Base-by-base conservation (phyloP, 2,113 vertebrate genomes). In the Semicossyphus pulcher region DNA sequence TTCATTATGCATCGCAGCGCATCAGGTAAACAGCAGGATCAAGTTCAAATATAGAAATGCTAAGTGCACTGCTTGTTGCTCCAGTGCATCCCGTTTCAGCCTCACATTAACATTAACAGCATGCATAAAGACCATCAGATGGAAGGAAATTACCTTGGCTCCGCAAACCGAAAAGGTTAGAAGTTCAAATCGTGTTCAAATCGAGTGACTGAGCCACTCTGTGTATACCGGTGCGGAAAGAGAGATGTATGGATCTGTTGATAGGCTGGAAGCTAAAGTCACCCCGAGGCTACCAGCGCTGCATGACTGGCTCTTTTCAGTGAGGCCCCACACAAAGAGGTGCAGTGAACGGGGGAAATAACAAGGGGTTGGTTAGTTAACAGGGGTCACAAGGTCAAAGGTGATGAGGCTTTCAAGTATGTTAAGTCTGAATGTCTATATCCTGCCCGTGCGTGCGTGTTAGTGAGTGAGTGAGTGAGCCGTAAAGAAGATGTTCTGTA, bases 341-440 rank as follows among this genome's bases (percentile, higher is more conserved):
- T 47, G 37, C 72, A 87, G 61, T 80, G 52, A 86, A 77, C 81
- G 45, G 64, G 51, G 74, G 83, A 80, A 87, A 89, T 86, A 86
- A 90, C 88, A 86, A 77, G 81, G 76, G 82, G 81, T 86, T 87
- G 80, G 83, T 84, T 88, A 88, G 85, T 91, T 91, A 91, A 91
- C 85, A 78, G 68, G 76, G 88, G 88, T 89, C 84, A 87, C 26
- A 28, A 77, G 85, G 86, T 70, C 81, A 80, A 81, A 83, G 80
- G 83, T 85, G 84, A 83, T 52, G 32, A 78, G 54, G 68, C 72
- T 79, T 86, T 91, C 66, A 89, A 83, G 57, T 65, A 59, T 65
- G 54, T 80, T 63, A 62, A 61, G 41, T 67, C 32, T 71, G 37
- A 56, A 48, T 9, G 10, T 58, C 45, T 61, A 23, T 16, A 48